These are phyloP conservation scores for Streptopelia turtur DNA, from an alignment of 2,797 vertebrate species.

Conservation along the genomic window DNA sequence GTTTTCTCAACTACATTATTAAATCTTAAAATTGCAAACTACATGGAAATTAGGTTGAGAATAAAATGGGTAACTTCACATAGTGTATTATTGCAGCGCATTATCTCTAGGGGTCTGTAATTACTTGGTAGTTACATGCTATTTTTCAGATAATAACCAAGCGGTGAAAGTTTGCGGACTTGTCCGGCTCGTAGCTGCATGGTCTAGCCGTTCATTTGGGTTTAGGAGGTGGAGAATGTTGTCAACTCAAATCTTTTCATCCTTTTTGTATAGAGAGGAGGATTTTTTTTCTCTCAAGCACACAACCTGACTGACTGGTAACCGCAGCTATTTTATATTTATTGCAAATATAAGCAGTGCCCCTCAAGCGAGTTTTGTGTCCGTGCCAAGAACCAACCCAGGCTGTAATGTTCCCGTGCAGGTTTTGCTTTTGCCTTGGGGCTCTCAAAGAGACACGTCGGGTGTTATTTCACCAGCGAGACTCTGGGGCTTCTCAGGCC, in stretches of 20 bases:
- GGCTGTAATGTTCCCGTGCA: neutral
- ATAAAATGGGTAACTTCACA: conserved; percentile 63
- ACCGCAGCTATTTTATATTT: neutral
- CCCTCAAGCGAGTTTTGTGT: neutral
- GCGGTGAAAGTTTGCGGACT: conserved; percentile 8
- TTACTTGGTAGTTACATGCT: conserved; percentile 42
- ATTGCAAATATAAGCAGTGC: neutral
- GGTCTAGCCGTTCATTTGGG: neutral
- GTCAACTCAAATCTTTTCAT: neutral
- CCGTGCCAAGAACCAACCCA: neutral
- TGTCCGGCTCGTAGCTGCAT: neutral
- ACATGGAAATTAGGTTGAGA: conserved; percentile 62
- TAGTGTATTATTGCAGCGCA: neutral
- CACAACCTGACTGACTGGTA: neutral
- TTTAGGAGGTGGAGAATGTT: neutral
- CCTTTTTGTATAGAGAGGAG: neutral
- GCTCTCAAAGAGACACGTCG: neutral
- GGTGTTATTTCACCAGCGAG: neutral
- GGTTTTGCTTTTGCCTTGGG: neutral
- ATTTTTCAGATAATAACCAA: conserved; percentile 41
- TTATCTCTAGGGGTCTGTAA: conserved; percentile 56
- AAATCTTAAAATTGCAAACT: conserved; percentile 66
- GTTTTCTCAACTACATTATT: conserved; percentile 43
- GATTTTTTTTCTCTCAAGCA: neutral
- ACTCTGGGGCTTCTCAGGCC: neutral